These are phyloP conservation scores for Lycia hirtaria DNA, from an alignment of 2,888 invertebrate genomes.

Conservation along the genomic window DNA sequence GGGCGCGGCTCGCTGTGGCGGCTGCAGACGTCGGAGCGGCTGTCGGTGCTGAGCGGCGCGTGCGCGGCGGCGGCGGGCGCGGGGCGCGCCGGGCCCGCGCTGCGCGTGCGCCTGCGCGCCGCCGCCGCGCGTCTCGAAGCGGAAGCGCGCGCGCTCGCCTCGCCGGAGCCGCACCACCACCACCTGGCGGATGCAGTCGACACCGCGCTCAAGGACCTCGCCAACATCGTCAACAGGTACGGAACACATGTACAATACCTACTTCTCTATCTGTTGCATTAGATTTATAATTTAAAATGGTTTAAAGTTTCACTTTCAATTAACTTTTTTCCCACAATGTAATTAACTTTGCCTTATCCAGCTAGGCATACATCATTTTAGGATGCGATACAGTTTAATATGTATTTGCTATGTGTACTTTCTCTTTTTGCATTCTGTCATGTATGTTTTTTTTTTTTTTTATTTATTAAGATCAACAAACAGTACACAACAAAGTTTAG, in stretches of 20 bases:
- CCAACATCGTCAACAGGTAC: constrained; percentile 90
- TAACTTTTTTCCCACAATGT: no score
- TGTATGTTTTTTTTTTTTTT: no score
- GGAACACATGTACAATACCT: background rate
- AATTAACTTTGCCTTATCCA: no score
- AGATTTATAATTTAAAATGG: no score
- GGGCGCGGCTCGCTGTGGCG: constrained; percentile 77
- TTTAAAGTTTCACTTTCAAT: no score
- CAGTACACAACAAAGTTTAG: no score
- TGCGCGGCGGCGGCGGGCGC: constrained; percentile 90
- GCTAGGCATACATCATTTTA: no score
- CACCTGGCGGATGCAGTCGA: constrained; percentile 90
- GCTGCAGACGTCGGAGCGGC: constrained; percentile 75
- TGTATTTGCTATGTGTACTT: no score
- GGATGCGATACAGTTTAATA: no score
- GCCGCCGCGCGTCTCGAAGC: constrained; percentile 63
- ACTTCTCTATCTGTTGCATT: background rate
- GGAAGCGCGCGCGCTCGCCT: constrained; percentile 71
- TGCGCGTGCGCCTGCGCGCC: constrained; percentile 78
- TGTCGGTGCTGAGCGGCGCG: constrained; percentile 92
- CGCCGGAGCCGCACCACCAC: constrained; percentile 77
- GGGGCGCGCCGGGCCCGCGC: constrained; percentile 90
- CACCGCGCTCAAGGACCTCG: constrained; percentile 84
- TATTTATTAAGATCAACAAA: no score
- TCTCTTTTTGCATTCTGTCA: no score